Percentiles rank a stretch among this genome's conserved stretches.
These are phyloP conservation scores for Thamnophis sirtalis DNA, from an alignment of 2,113 vertebrate species.

Conservation along the genomic window DNA sequence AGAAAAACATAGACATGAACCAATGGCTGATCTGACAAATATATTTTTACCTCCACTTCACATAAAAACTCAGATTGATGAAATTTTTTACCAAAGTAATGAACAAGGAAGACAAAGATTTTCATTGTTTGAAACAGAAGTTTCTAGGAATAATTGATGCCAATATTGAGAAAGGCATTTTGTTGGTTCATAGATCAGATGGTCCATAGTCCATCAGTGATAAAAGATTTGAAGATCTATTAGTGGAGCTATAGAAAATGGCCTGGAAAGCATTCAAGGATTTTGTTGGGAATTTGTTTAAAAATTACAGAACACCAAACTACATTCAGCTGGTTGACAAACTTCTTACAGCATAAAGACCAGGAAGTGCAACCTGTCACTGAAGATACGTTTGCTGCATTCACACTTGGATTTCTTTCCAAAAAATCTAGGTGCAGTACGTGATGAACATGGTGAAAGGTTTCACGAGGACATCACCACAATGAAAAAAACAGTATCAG, in stretches of 20 bases:
- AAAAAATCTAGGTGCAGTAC: background rate
- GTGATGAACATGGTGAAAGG: background rate
- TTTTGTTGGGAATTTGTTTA: background rate
- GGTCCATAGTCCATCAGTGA: background rate
- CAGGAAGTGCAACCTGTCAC: background rate
- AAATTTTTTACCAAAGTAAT: background rate
- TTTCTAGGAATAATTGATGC: background rate
- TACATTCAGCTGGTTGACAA: background rate
- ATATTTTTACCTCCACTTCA: background rate
- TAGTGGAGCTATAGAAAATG: background rate
- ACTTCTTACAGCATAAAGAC: background rate
- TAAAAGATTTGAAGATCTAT: background rate
- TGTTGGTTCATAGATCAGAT: background rate
- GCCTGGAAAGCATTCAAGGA: background rate
- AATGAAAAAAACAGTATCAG: background rate
- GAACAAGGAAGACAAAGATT: background rate
- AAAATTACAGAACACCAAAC: background rate
- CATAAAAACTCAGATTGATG: background rate
- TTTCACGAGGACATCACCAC: background rate
- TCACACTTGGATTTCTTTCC: no score
- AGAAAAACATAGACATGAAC: background rate
- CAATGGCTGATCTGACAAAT: background rate
- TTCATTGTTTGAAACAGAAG: background rate
- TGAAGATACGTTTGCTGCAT: no score
- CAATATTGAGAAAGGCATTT: background rate